A percentile compares a stretch with the other conserved stretches of the same genome.
Evolutionary conservation across 2,888 invertebrate species (phyloP).

Genomic region (Leptopterna dolabrata): DNA sequence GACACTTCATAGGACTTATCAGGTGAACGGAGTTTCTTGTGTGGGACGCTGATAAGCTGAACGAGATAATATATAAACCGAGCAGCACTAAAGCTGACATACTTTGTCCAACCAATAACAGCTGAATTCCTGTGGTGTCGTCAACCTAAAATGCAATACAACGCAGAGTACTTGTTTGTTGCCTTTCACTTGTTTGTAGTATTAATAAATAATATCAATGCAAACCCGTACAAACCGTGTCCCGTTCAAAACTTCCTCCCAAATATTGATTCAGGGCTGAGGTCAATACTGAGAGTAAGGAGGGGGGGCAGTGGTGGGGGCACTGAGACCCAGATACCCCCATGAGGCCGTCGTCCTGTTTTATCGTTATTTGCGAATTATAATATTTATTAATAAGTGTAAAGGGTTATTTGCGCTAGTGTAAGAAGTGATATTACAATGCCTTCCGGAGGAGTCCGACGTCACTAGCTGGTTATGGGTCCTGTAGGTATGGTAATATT

Average conservation of each 20-base stretch:
- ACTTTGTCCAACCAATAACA: background rate
- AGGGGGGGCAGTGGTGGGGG: background rate
- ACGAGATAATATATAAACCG: background rate
- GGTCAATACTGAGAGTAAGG: slow-evolving; percentile 10
- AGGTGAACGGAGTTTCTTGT: background rate
- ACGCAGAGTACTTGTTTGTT: too few relatives aligned
- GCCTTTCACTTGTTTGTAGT: too few relatives aligned
- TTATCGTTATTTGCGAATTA: background rate
- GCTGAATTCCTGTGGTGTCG: too few relatives aligned
- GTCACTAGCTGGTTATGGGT: too few relatives aligned
- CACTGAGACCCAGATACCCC: slow-evolving; percentile 39
- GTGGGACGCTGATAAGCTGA: background rate
- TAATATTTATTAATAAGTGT: too few relatives aligned
- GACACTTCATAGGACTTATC: background rate
- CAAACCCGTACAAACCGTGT: too few relatives aligned
- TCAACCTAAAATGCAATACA: too few relatives aligned
- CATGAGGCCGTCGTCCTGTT: background rate
- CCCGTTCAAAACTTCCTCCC: background rate
- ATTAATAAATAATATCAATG: too few relatives aligned
- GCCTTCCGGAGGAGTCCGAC: too few relatives aligned
- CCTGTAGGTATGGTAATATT: too few relatives aligned
- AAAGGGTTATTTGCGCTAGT: too few relatives aligned
- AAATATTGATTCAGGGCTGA: slow-evolving; percentile 37
- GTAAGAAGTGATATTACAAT: too few relatives aligned
- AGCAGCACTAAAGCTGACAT: background rate